phyloP scores from a whole-genome alignment of 2,888 invertebrate species.

The Molanna angustata region DNA sequence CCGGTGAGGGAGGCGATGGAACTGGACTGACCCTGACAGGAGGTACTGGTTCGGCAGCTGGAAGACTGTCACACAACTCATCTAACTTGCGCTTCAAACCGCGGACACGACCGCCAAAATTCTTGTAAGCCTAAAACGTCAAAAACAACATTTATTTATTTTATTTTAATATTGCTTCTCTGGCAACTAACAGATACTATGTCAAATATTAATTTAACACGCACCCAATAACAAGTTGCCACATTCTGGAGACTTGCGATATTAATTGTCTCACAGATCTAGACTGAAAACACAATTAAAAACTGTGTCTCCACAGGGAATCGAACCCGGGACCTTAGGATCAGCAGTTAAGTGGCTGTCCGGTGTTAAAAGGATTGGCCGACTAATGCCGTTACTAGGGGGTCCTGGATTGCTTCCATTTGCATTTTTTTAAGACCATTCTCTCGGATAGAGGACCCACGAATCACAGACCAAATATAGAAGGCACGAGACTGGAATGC shows the following conservation, averaged over 20 bases:
- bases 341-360: no score
- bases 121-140: conserved; percentile 79
- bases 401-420: no score
- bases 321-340: no score
- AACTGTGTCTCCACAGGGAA: no score
- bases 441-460: no score
- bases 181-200: neutral
- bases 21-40: conserved; percentile 56
- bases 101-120: conserved; percentile 86
- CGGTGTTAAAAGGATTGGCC: no score
- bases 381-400: no score
- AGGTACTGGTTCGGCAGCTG: conserved; percentile 54
- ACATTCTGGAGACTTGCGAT: neutral
- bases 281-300: no score
- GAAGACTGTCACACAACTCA: conserved; percentile 71
- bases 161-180: neutral
- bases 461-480: no score
- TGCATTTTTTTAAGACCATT: no score
- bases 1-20: conserved; percentile 49
- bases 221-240: neutral
- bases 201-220: neutral
- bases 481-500: no score
- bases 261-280: no score
- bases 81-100: conserved; percentile 82
- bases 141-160: neutral